Evolutionary conservation across 2,113 vertebrate species (phyloP).

Genomic region (Ornithorhynchus anatinus): DNA sequence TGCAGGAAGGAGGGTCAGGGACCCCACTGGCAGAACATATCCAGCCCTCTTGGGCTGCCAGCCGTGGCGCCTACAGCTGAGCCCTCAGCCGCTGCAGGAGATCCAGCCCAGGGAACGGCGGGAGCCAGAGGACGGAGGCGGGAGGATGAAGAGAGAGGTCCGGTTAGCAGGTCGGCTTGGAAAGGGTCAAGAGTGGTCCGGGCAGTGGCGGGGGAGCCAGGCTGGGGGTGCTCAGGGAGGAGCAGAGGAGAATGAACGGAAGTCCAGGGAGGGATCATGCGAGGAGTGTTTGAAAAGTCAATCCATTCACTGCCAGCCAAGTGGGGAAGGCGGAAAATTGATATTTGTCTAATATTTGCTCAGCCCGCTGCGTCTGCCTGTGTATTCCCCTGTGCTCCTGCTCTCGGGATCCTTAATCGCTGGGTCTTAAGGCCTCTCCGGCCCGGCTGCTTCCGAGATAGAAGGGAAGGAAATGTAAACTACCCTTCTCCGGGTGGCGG

Average conservation of each 20-base stretch:
- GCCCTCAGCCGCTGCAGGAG: background rate
- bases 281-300: slow-evolving; percentile 56
- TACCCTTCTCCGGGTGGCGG: too few species aligned
- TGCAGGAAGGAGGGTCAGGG: too few species aligned
- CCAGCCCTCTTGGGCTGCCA: background rate
- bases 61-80: background rate
- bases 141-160: background rate
- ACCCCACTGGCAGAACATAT: too few species aligned
- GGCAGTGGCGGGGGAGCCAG: too few species aligned
- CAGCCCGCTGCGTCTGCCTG: slow-evolving; percentile 16
- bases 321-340: slow-evolving; percentile 43
- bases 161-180: background rate
- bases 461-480: slow-evolving; percentile 7
- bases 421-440: background rate
- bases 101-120: background rate
- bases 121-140: background rate
- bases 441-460: slow-evolving; percentile 37
- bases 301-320: slow-evolving; percentile 45
- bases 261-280: background rate
- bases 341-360: slow-evolving; percentile 60
- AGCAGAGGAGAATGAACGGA: background rate
- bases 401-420: slow-evolving; percentile 34
- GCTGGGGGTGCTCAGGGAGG: background rate
- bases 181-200: too few species aligned
- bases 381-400: slow-evolving; percentile 1